A percentile compares a stretch with the other conserved stretches of the same genome.
Evolutionary conservation across 2,797 vertebrate genomes (phyloP).

Genomic region (Anableps anableps): DNA sequence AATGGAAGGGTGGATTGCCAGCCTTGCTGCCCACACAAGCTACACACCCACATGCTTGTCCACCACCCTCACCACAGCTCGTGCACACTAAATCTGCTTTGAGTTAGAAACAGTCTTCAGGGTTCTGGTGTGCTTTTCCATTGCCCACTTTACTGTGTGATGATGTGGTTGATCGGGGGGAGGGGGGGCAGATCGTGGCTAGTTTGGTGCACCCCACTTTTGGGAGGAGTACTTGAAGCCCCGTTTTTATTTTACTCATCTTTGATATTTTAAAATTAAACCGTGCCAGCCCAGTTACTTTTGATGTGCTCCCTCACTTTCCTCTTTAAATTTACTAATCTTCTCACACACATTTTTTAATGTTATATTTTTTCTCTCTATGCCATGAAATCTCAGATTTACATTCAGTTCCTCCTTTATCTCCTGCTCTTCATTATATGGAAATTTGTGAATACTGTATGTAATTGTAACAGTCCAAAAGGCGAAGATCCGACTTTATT

Average conservation of each 20-base stretch:
- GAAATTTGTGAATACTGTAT: constrained; percentile 57
- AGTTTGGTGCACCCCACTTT: constrained; percentile 52
- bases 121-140: constrained; percentile 13
- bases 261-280: constrained; percentile 69
- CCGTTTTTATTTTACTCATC: constrained; percentile 49
- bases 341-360: constrained; percentile 11
- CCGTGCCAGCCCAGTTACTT: constrained; percentile 41
- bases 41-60: constrained; percentile 64
- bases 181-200: constrained; percentile 41
- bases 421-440: constrained; percentile 44
- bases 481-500: constrained; percentile 55
- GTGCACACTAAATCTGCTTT: constrained; percentile 71
- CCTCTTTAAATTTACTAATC: constrained; percentile 40
- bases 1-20: constrained; percentile 63
- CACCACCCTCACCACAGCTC: constrained; percentile 61
- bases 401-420: constrained; percentile 39
- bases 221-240: constrained; percentile 41
- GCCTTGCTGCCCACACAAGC: constrained; percentile 66
- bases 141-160: constrained; percentile 33
- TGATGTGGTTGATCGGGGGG: constrained; percentile 40
- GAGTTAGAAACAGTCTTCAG: constrained; percentile 62
- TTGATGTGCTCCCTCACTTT: constrained; percentile 32
- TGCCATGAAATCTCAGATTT: constrained; percentile 46
- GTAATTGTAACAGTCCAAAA: constrained; percentile 62
- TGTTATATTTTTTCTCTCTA: constrained; percentile 24